These are phyloP conservation scores for Scrobipalpa atriplicella DNA, from an alignment of 2,888 invertebrate species.

Conservation along the genomic window DNA sequence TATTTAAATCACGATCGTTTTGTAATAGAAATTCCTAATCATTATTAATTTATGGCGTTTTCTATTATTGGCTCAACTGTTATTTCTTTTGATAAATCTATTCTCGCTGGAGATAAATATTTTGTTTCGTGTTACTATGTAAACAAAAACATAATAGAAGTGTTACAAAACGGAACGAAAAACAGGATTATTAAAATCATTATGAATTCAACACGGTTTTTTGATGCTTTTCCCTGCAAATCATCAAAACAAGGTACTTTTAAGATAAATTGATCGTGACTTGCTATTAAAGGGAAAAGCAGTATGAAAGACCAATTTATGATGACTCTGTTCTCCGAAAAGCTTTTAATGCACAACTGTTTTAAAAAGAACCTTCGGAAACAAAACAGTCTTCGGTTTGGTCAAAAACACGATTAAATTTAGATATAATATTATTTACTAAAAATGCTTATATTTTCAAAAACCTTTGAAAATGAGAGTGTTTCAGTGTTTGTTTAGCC, in stretches of 20 bases:
- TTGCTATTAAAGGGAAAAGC: slow-evolving; percentile 37
- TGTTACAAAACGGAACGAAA: no score
- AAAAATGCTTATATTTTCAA: no score
- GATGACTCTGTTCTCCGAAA: slow-evolving; percentile 32
- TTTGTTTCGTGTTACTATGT: no score
- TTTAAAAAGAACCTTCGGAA: slow-evolving; percentile 4
- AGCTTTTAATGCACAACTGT: slow-evolving; percentile 24
- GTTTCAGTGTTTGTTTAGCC: no score
- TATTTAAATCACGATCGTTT: slow-evolving; percentile 6
- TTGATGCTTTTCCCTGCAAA: slow-evolving; percentile 14
- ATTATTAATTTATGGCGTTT: no score
- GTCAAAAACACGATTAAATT: no score
- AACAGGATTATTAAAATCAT: not conserved
- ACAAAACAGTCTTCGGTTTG: not conserved
- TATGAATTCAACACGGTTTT: not conserved
- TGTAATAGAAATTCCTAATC: slow-evolving; percentile 5
- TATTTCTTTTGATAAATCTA: no score
- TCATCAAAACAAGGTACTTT: slow-evolving; percentile 27
- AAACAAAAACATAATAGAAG: no score
- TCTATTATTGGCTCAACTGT: no score
- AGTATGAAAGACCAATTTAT: slow-evolving; percentile 42
- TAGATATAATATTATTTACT: no score
- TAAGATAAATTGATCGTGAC: slow-evolving; percentile 32
- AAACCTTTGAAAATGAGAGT: no score
- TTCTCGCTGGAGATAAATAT: no score